A percentile compares a stretch with the other conserved stretches of the same genome.
These are phyloP conservation scores for Aurelia sp. DNA, from an alignment of 30 jellyfish, hydroid and myxozoan genomes.

Conservation along the genomic window DNA sequence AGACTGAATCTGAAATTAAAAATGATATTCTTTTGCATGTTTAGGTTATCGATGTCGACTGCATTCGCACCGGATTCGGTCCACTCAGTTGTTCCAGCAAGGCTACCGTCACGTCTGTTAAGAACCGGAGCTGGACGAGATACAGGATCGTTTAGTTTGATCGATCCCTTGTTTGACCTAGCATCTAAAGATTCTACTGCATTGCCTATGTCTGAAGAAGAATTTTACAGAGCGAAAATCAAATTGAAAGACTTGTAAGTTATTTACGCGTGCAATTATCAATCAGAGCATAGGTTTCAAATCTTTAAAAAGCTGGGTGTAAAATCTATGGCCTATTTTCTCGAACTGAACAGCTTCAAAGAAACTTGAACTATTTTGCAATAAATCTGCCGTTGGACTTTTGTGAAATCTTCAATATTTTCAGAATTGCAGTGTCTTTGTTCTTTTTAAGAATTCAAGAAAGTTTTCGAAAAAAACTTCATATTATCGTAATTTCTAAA, in stretches of 20 bases:
- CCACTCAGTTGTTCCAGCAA: conserved; percentile 45
- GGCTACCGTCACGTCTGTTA: conserved; percentile 27
- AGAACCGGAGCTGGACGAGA: conserved; percentile 40
- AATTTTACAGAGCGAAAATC: conserved; percentile 87
- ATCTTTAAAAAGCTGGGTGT: no score
- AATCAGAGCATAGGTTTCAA: no score
- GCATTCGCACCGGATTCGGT: conserved; percentile 58
- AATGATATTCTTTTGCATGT: not conserved
- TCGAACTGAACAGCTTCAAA: no score
- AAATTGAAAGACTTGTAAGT: conserved; percentile 75
- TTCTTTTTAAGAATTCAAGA: no score
- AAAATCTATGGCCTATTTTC: no score
- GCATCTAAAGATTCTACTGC: conserved; percentile 7
- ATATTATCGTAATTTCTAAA: no score
- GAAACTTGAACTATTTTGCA: no score
- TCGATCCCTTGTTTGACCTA: conserved; percentile 58
- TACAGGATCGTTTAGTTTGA: conserved; percentile 8
- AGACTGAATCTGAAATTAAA: no score
- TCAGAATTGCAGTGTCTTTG: no score
- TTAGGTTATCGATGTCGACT: conserved; percentile 32
- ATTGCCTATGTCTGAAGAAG: conserved; percentile 91
- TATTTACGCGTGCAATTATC: not conserved
- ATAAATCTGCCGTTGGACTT: no score
- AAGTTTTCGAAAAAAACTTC: no score
- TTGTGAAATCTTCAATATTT: no score